Conservation (phyloP, 1,140 invertebrate species). For the Antheraea pernyi region DNA sequence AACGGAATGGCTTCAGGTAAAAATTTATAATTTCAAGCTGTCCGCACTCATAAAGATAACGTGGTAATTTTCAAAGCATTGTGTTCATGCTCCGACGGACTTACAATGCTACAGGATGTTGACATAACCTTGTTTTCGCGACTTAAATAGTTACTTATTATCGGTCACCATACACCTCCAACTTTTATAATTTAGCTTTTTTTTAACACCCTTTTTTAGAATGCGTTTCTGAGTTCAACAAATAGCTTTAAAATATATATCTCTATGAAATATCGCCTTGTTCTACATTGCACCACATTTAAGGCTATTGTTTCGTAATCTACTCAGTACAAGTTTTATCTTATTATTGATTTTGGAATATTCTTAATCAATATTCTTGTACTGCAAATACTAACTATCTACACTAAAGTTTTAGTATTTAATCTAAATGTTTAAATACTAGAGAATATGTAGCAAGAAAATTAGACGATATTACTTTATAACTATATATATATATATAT, state of each 20-base stretch:
- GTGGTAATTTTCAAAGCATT: conserved; percentile 23
- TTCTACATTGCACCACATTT: conserved; percentile 42
- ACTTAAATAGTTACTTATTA: conserved; percentile 11
- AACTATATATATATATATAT: background rate
- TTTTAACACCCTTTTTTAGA: background rate
- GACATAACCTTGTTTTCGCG: conserved; percentile 15
- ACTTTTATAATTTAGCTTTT: background rate
- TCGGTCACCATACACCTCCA: conserved; percentile 5
- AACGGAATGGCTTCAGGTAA: too few relatives aligned
- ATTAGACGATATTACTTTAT: background rate
- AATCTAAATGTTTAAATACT: too few relatives aligned
- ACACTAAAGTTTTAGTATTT: too few relatives aligned
- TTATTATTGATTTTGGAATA: conserved; percentile 16
- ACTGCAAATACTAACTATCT: too few relatives aligned
- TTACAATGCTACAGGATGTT: conserved; percentile 16
- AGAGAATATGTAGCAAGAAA: too few relatives aligned
- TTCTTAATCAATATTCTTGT: background rate
- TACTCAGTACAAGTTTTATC: conserved; percentile 26
- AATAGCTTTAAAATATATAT: background rate
- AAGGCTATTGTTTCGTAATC: conserved; percentile 25
- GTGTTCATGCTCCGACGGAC: conserved; percentile 17
- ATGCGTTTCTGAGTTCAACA: background rate
- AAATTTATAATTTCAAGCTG: conserved; percentile 7
- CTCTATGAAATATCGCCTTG: conserved; percentile 37
- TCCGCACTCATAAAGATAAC: conserved; percentile 17